phyloP scores from a whole-genome alignment of 2,888 invertebrate genomes.

The Agriopis aurantiaria region DNA sequence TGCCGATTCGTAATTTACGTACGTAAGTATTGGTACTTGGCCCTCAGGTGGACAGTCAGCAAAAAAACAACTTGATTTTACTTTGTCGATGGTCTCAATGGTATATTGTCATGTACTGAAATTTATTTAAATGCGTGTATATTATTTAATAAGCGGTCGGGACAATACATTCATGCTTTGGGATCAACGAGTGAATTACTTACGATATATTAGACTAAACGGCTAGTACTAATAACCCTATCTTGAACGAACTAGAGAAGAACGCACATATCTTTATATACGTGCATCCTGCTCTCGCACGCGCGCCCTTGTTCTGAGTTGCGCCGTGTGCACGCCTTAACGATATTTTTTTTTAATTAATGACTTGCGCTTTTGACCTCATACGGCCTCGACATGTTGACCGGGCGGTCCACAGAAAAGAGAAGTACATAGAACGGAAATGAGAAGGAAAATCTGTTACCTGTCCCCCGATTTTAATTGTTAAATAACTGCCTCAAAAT shows the following conservation, averaged over 20 bases:
- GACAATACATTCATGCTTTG: conserved; percentile 21
- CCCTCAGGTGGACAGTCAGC: conserved; percentile 57
- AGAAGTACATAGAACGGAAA: no score
- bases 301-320: no score
- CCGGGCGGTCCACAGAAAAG: no score
- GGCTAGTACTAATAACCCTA: conserved; percentile 16
- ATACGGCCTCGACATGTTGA: no score
- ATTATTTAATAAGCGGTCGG: conserved; percentile 20
- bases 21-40: not conserved
- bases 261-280: no score
- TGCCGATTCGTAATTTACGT: not conserved
- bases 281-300: no score
- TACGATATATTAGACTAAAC: conserved; percentile 26
- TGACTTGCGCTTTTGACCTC: no score
- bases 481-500: no score
- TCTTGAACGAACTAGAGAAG: not conserved
- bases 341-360: no score
- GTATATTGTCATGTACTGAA: conserved; percentile 22
- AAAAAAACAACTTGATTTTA: conserved; percentile 30
- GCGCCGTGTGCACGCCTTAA: no score
- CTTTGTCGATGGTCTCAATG: conserved; percentile 1
- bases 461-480: no score
- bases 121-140: conserved; percentile 28
- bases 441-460: no score
- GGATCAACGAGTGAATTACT: conserved; percentile 23